Conservation (phyloP, 2,113 vertebrate genomes). For the Phrynocephalus versicolor region DNA sequence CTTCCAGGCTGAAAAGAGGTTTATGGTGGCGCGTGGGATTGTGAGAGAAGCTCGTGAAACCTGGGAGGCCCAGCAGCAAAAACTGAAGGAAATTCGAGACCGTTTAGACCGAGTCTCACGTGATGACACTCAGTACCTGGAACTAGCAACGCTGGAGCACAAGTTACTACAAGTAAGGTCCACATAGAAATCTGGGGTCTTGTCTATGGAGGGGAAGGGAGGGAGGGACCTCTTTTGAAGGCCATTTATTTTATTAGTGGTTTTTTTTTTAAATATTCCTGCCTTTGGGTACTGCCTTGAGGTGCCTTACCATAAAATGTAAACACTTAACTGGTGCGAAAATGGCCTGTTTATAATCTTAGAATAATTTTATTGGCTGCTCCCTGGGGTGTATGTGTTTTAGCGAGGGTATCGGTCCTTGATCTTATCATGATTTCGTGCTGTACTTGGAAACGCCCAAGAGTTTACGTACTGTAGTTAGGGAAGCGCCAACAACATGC, state of each 20-base stretch:
- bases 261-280: not conserved
- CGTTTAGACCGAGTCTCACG: conserved; percentile 92
- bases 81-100: conserved; percentile 91
- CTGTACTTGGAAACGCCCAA: not conserved
- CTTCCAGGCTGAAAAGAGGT: conserved; percentile 88
- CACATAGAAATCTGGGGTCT: not conserved
- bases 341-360: not conserved
- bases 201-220: not conserved
- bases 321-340: not conserved
- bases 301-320: not conserved
- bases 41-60: conserved; percentile 86
- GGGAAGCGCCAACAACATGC: not conserved
- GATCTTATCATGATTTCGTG: not conserved
- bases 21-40: conserved; percentile 93
- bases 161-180: conserved; percentile 88
- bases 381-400: not conserved
- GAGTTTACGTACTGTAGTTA: not conserved
- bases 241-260: not conserved
- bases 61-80: conserved; percentile 83
- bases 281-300: not conserved
- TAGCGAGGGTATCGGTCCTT: not conserved
- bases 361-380: too few species aligned
- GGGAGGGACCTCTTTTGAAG: not conserved
- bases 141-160: conserved; percentile 93
- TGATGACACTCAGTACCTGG: conserved; percentile 91